Evolutionary conservation across 2,113 vertebrate genomes (phyloP).

Genomic region (Penelope pileata): DNA sequence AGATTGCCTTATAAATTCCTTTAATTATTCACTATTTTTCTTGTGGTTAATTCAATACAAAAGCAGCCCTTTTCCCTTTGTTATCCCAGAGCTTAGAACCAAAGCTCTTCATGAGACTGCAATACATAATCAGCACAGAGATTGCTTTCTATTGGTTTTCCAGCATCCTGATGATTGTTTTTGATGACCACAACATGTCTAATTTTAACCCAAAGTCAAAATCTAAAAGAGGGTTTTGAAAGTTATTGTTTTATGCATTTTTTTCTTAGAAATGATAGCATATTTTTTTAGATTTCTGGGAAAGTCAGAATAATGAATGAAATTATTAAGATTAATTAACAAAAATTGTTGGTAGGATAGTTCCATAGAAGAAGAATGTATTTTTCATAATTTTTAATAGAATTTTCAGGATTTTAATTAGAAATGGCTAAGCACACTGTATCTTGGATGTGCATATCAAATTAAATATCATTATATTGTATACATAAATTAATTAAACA

Average conservation of each 20-base stretch:
- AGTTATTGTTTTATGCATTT: background rate
- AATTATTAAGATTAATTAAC: background rate
- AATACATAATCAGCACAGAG: background rate
- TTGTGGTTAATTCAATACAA: background rate
- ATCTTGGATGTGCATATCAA: slow-evolving; percentile 51
- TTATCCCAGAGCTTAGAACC: background rate
- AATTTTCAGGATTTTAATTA: slow-evolving; percentile 40
- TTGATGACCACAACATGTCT: background rate
- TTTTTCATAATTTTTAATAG: slow-evolving; percentile 37
- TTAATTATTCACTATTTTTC: background rate
- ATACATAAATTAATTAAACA: slow-evolving; percentile 74
- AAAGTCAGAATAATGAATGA: background rate
- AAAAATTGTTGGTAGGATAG: background rate
- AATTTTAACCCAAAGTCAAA: background rate
- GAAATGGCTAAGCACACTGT: background rate
- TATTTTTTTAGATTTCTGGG: background rate
- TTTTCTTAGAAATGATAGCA: background rate
- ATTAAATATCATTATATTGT: slow-evolving; percentile 72
- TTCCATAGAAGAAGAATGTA: background rate
- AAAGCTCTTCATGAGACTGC: background rate
- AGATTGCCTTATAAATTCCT: background rate
- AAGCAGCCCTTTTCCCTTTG: background rate
- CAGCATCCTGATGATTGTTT: background rate
- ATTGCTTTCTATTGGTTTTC: background rate
- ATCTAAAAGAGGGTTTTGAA: background rate